phyloP scores from a whole-genome alignment of 1,140 invertebrate genomes.

The Andrena cerasifolii region DNA sequence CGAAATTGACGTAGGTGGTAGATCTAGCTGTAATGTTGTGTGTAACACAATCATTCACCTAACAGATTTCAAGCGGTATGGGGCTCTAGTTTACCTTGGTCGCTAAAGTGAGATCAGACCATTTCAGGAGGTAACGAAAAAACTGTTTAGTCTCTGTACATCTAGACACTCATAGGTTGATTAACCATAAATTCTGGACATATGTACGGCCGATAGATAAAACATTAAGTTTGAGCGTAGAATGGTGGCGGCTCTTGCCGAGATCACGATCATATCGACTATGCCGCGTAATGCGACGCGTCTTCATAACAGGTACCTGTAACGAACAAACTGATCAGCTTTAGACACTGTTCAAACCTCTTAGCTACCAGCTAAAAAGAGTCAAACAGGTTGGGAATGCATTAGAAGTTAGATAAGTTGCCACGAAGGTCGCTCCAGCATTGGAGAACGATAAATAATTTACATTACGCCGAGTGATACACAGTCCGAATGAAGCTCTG shows the following conservation, averaged over 20 bases:
- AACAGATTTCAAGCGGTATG: conserved; percentile 62
- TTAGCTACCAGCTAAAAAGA: conserved; percentile 6
- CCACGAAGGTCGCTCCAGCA: not conserved
- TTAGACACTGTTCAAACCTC: conserved; percentile 18
- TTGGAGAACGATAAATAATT: not conserved
- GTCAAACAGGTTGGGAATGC: not conserved
- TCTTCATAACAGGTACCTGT: conserved; percentile 79
- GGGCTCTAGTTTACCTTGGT: conserved; percentile 73
- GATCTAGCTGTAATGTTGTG: conserved; percentile 53
- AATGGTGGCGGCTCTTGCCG: conserved; percentile 62
- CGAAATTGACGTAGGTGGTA: conserved; percentile 44
- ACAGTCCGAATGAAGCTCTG: not conserved
- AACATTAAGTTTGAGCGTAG: conserved; percentile 68
- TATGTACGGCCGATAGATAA: conserved; percentile 69
- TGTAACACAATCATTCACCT: conserved; percentile 67
- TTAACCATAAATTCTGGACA: conserved; percentile 73
- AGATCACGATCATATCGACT: conserved; percentile 67
- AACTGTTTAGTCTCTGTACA: conserved; percentile 61
- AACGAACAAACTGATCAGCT: conserved; percentile 73
- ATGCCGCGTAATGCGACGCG: conserved; percentile 69
- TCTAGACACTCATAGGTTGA: conserved; percentile 66
- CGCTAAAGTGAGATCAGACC: conserved; percentile 68
- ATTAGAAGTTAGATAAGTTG: not conserved
- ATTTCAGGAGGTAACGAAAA: conserved; percentile 62
- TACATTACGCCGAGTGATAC: not conserved